Percentiles rank a stretch among this genome's conserved stretches.
Conservation (phyloP, 2,113 vertebrate genomes). For the Lipotes vexillifer region DNA sequence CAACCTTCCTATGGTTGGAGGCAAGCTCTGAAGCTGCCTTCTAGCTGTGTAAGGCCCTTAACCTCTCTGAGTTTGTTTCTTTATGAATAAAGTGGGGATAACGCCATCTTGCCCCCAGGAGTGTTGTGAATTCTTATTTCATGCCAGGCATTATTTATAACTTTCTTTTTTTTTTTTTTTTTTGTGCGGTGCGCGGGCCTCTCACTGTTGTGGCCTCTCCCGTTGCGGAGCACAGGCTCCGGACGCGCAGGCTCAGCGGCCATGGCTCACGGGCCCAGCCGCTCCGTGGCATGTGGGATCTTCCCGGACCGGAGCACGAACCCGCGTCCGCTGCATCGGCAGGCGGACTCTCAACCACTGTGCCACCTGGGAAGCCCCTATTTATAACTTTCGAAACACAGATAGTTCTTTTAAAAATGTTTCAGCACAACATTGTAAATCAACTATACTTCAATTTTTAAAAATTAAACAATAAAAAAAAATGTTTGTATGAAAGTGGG, state of each 20-base stretch:
- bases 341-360: too few relatives aligned
- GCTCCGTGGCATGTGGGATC: too few relatives aligned
- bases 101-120: background rate
- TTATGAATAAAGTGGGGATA: background rate
- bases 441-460: background rate
- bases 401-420: background rate
- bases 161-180: background rate
- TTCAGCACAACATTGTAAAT: background rate
- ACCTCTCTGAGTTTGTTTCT: background rate
- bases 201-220: too few relatives aligned
- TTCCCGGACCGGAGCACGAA: too few relatives aligned
- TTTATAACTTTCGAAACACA: background rate
- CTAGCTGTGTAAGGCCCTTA: background rate
- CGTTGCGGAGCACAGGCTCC: too few relatives aligned
- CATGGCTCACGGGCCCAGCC: too few relatives aligned
- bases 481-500: background rate
- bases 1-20: background rate
- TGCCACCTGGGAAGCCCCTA: background rate
- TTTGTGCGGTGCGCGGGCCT: too few relatives aligned
- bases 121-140: background rate
- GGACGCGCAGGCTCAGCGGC: too few relatives aligned
- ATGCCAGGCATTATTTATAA: background rate
- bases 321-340: too few relatives aligned
- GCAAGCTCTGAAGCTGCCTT: background rate
- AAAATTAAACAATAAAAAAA: background rate